A percentile compares a stretch with the other conserved stretches of the same genome.
These are phyloP conservation scores for Drosophila koepferae DNA, from an alignment of 2,888 invertebrate genomes.

Conservation along the genomic window DNA sequence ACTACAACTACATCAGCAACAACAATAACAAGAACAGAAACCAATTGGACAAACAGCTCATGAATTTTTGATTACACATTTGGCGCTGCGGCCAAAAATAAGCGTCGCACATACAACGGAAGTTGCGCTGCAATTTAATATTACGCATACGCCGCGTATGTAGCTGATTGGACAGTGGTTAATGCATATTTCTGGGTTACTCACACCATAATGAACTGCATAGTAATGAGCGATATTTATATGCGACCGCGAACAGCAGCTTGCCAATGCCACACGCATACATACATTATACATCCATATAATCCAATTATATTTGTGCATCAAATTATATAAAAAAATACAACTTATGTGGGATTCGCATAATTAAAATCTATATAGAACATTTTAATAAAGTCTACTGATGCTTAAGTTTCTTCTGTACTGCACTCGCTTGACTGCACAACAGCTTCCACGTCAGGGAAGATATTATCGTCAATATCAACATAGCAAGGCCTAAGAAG, in stretches of 20 bases:
- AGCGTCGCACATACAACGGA: constrained; percentile 55
- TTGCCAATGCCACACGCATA: neutral
- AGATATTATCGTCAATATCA: constrained; percentile 15
- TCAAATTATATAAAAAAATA: neutral
- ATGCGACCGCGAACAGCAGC: constrained; percentile 9
- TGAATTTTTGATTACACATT: constrained; percentile 79
- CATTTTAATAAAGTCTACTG: constrained; percentile 5
- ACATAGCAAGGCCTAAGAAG: constrained; percentile 47
- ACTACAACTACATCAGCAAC: constrained; percentile 17
- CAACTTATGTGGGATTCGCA: neutral
- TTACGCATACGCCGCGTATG: constrained; percentile 66
- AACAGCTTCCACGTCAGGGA: constrained; percentile 6
- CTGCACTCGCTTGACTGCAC: neutral
- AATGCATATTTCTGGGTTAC: constrained; percentile 53
- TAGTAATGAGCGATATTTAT: constrained; percentile 39
- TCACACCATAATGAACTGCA: constrained; percentile 38
- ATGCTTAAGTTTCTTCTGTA: constrained; percentile 26
- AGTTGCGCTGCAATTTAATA: constrained; percentile 71
- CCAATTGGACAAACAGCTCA: constrained; percentile 58
- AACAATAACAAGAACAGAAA: constrained; percentile 25
- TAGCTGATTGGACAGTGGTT: constrained; percentile 74
- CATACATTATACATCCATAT: constrained; percentile 2
- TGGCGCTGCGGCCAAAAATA: constrained; percentile 65
- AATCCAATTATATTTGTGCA: constrained; percentile 14
- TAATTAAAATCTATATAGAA: neutral